Percentiles rank a stretch among this genome's conserved stretches.
phyloP scores from a whole-genome alignment of 2,888 invertebrate genomes.

The Andrena fulva region DNA sequence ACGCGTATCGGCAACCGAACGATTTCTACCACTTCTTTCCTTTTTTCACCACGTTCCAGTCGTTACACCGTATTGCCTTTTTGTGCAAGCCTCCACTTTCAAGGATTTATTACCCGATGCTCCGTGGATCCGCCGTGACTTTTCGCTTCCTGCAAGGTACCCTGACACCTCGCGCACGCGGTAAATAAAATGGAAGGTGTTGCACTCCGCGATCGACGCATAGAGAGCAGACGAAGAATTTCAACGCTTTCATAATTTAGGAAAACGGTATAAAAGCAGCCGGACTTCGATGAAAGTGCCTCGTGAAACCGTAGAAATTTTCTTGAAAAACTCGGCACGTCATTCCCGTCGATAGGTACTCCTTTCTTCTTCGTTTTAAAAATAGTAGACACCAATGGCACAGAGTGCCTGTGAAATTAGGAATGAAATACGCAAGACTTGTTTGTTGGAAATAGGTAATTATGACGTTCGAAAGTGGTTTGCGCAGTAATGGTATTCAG shows the following conservation, averaged over 20 bases:
- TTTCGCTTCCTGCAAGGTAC: not conserved
- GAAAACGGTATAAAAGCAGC: not conserved
- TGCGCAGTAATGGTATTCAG: slow-evolving; percentile 18
- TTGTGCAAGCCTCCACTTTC: not conserved
- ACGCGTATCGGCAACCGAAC: slow-evolving; percentile 1
- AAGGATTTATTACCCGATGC: slow-evolving; percentile 5
- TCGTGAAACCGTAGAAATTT: not conserved
- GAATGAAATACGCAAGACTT: not conserved
- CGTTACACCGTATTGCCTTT: not conserved
- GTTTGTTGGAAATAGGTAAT: slow-evolving; percentile 1
- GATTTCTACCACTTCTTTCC: slow-evolving; percentile 23
- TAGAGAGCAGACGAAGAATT: not conserved
- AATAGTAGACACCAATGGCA: too few species aligned
- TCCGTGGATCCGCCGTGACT: not conserved
- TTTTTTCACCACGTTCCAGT: not conserved
- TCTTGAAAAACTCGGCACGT: not conserved
- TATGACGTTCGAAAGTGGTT: slow-evolving; percentile 26
- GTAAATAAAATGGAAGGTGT: not conserved
- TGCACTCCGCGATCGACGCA: not conserved
- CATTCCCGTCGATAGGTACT: not conserved
- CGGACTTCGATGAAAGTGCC: not conserved
- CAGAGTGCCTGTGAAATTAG: too few species aligned
- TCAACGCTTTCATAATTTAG: not conserved
- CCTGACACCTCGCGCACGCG: not conserved
- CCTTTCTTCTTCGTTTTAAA: too few species aligned